Conservation (phyloP, 2,888 invertebrate genomes). For the Phyllotreta cruciferae region DNA sequence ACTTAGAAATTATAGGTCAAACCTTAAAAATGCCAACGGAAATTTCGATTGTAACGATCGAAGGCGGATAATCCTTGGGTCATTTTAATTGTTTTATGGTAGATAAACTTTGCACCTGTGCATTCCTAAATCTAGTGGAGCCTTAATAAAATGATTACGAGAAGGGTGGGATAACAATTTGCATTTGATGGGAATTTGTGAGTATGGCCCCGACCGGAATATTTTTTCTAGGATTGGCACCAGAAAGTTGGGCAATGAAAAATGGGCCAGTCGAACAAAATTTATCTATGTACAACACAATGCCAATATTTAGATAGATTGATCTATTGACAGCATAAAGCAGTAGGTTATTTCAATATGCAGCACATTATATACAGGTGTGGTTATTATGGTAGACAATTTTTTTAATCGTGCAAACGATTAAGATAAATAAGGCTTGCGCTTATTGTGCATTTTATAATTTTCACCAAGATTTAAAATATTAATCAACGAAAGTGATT, state of each 20-base stretch:
- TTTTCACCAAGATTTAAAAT: too few relatives aligned
- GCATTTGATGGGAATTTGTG: too few relatives aligned
- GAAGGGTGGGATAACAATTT: too few relatives aligned
- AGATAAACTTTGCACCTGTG: not conserved
- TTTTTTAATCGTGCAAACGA: not conserved
- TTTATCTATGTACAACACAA: not conserved
- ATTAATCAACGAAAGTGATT: too few relatives aligned
- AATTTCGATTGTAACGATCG: constrained; percentile 33
- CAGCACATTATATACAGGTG: constrained; percentile 6
- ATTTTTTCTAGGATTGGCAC: not conserved
- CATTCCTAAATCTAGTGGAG: too few relatives aligned
- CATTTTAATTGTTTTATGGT: not conserved
- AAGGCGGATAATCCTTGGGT: constrained; percentile 6
- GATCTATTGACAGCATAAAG: constrained; percentile 9
- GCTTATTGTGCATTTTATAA: too few relatives aligned
- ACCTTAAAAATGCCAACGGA: constrained; percentile 40
- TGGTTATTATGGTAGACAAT: not conserved
- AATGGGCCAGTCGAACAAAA: not conserved
- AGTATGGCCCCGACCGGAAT: not conserved
- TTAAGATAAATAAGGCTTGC: too few relatives aligned
- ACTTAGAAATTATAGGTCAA: constrained; percentile 45
- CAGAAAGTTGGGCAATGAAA: not conserved
- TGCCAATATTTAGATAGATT: constrained; percentile 7
- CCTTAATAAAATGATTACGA: too few relatives aligned
- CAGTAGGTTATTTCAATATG: too few relatives aligned